Evolutionary conservation across 2,113 vertebrate species (phyloP), one percentile per base, ranked within the genome.

Genomic region (Holacanthus passer): DNA sequence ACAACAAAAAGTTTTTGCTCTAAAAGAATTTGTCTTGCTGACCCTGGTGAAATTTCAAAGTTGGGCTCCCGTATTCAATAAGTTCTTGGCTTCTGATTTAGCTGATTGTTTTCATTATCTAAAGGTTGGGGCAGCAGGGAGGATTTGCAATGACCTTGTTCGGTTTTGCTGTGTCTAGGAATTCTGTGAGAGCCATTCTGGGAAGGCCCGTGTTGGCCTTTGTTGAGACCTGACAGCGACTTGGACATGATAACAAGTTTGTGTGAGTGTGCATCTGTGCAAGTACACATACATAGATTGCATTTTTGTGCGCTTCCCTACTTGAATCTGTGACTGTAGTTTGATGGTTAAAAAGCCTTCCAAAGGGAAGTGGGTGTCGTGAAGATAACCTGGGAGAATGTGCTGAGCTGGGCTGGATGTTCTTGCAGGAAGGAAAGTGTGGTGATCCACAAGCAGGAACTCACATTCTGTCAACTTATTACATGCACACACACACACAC

Each of bases 311-410:
- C 37, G n/a, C 78, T 58, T 68, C 67, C 32, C 31, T 4, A 24
- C 72, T n/a, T 81, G 41, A 56, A 79, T 70, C 31, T 52, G 2
- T 56, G 79, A 32, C 52, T 79, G 58, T 24, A 45, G 43, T 63
- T 41, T 79, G 59, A 81, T 69, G 82, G 71, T 72, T 87, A 10
- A 85, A 81, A 82, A 56, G 71, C 43, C n/a, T 43, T 77, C 68
- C 53, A 79, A n/a, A 66, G 60, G 93, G 93, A 95, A 94, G 90
- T 79, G 69, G 67, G 85, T 91, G 90, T 88, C 87, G 70, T 58
- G 60, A 37, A 88, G 94, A 94, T 93, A 95, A 92, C 86, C 92
- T 88, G 77, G 76, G 64, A 89, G 88, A 93, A 93, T 91, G 89
- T 92, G 92, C 94, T 94, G 91, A 93, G 81, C 77, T 79, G 39